These are phyloP conservation scores for Leptopilina myrica DNA, from an alignment of 2,888 invertebrate species.

Conservation along the genomic window DNA sequence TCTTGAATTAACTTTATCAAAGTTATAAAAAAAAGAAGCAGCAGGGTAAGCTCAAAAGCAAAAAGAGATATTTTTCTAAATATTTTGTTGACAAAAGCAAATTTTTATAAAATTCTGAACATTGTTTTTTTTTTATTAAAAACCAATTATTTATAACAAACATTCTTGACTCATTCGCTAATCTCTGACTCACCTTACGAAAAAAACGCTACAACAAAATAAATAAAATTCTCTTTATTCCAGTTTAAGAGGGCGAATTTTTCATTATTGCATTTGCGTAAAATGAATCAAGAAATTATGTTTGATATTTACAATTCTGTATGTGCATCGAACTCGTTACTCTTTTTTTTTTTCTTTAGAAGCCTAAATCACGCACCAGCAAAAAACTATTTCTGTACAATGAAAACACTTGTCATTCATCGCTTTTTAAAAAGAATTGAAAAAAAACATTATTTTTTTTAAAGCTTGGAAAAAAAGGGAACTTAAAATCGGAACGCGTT, in stretches of 20 bases:
- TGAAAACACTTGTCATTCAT: constrained; percentile 35
- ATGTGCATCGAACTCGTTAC: constrained; percentile 20
- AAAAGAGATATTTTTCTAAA: constrained; percentile 3
- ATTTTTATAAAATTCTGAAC: constrained; percentile 38
- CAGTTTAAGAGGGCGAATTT: constrained; percentile 29
- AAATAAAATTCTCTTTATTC: constrained; percentile 20
- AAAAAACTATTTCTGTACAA: constrained; percentile 34
- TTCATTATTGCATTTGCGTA: constrained; percentile 51
- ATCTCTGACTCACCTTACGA: constrained; percentile 38
- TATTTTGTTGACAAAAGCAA: constrained; percentile 27
- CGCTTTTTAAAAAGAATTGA: background rate
- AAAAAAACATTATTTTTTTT: background rate
- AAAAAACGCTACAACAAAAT: constrained; percentile 33
- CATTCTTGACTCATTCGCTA: constrained; percentile 37
- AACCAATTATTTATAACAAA: constrained; percentile 40
- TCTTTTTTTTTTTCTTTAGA: constrained; percentile 6
- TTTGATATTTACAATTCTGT: constrained; percentile 44
- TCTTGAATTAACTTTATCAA: constrained; percentile 79
- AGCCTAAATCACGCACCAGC: constrained; percentile 7
- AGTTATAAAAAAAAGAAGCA: constrained; percentile 42
- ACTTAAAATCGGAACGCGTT: background rate
- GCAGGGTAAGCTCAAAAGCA: constrained; percentile 11
- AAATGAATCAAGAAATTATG: constrained; percentile 66
- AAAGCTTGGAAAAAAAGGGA: background rate
- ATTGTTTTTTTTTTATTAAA: constrained; percentile 35